phyloP scores from a whole-genome alignment of 2,797 vertebrate species.

The Xiphorhynchus erythropygius region DNA sequence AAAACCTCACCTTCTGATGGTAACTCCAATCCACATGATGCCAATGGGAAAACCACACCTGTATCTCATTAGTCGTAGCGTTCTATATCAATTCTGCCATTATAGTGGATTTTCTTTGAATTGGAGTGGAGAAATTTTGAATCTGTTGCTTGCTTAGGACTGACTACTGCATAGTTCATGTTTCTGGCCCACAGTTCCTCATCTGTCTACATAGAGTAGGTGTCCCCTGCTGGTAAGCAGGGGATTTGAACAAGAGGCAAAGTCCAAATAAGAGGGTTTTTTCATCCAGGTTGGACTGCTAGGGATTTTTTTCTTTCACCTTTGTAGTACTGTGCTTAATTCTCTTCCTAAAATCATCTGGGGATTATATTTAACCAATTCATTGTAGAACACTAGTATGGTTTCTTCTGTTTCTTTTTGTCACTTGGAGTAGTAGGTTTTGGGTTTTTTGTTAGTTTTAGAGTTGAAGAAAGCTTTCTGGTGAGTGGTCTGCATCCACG shows the following conservation, averaged over 20 bases:
- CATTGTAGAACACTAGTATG: background rate
- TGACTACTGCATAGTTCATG: background rate
- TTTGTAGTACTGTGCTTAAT: background rate
- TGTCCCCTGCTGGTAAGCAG: background rate
- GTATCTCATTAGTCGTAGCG: background rate
- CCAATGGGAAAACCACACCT: background rate
- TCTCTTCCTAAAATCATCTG: background rate
- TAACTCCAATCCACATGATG: background rate
- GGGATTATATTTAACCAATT: background rate
- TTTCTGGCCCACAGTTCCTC: background rate
- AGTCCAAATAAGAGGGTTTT: background rate
- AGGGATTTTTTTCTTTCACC: background rate
- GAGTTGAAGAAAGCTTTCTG: background rate
- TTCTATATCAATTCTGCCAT: background rate
- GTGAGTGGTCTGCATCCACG: background rate
- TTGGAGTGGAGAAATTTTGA: background rate
- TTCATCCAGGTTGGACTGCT: background rate
- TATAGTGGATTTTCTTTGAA: background rate
- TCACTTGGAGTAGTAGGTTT: background rate
- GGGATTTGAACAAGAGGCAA: background rate
- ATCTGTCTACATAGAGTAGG: background rate
- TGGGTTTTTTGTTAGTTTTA: background rate
- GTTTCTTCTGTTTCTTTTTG: background rate
- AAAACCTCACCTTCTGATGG: background rate
- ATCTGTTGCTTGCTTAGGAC: background rate